Conservation (phyloP, 2,888 invertebrate genomes). For the Zonitis immaculata region DNA sequence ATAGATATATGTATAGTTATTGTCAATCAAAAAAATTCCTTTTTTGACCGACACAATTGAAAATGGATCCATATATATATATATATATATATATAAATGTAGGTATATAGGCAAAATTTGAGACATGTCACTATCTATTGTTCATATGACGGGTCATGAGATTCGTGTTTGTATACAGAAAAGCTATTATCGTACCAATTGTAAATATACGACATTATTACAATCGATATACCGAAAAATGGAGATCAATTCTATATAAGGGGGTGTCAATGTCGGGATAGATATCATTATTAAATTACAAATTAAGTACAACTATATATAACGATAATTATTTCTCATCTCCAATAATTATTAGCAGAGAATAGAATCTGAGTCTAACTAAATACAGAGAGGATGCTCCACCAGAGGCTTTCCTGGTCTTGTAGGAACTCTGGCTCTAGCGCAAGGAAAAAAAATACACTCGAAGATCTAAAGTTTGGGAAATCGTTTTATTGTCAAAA, state of each 20-base stretch:
- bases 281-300: constrained; percentile 4
- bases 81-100: no score
- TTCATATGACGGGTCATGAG: constrained; percentile 35
- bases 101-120: background rate
- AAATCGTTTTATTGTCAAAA: no score
- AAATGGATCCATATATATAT: constrained; percentile 6
- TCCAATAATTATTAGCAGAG: no score
- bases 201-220: constrained; percentile 27
- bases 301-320: no score
- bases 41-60: constrained; percentile 9
- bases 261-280: constrained; percentile 10
- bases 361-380: no score
- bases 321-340: no score
- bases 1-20: no score
- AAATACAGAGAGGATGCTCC: no score
- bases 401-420: no score
- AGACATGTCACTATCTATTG: constrained; percentile 33
- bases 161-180: constrained; percentile 45
- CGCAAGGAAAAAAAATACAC: no score
- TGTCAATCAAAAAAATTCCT: constrained; percentile 24
- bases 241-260: constrained; percentile 1
- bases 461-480: no score
- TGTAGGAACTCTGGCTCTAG: no score
- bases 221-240: constrained; percentile 18
- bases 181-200: constrained; percentile 43